Evolutionary conservation across 2,113 vertebrate species (phyloP).

Genomic region (Probosciger aterrimus): DNA sequence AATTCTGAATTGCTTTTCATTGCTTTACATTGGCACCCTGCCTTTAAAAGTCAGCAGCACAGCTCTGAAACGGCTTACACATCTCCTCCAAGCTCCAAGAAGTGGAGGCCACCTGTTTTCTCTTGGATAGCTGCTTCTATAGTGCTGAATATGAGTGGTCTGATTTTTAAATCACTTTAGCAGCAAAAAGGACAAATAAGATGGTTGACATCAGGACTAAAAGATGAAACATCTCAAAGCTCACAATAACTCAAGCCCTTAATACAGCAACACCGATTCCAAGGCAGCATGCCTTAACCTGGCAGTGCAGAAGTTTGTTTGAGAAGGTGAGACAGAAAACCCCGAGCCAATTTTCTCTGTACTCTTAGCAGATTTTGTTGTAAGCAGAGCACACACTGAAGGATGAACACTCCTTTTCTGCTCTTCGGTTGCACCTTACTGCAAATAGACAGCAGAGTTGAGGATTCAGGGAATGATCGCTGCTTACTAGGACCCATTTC

Average conservation of each 20-base stretch:
- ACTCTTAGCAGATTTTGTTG: not conserved
- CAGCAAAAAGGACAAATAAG: not conserved
- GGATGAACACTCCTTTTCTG: not conserved
- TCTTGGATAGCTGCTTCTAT: not conserved
- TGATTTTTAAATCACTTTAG: not conserved
- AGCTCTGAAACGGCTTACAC: not conserved
- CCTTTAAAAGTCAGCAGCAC: not conserved
- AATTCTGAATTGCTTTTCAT: slow-evolving; percentile 10
- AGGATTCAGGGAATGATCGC: not conserved
- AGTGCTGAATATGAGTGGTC: not conserved
- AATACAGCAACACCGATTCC: not conserved
- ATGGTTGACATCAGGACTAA: not conserved
- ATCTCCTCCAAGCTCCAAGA: not conserved
- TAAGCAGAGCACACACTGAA: not conserved
- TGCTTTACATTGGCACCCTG: not conserved
- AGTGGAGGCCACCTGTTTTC: not conserved
- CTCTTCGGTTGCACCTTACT: not conserved
- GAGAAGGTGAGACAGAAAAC: not conserved
- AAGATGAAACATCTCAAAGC: not conserved
- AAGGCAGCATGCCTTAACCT: not conserved
- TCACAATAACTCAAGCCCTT: not conserved
- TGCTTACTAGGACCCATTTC: not conserved
- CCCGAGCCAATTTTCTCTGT: not conserved
- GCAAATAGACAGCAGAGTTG: not conserved
- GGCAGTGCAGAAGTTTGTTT: not conserved